Evolutionary conservation across 2,888 invertebrate species (phyloP), one percentile per base, ranked within the genome.

Genomic region (Phragmatobia fuliginosa): DNA sequence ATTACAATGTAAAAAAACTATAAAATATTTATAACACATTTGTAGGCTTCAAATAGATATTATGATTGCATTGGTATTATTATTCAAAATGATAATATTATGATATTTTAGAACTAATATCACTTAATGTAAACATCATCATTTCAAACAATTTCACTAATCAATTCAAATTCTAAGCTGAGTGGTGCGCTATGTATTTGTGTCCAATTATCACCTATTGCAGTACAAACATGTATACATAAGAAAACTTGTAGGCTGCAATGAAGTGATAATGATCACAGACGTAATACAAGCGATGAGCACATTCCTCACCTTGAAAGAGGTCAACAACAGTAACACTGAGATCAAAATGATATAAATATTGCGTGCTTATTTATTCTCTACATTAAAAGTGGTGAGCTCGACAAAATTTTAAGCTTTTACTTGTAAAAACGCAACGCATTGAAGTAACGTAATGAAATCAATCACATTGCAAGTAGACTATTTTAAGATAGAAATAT

Each of bases 261-360:
- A 75, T 78, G 70, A 85, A 81, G 88, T 88, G 90, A 86, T 91
- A 91, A 91, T 89, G 82, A 89, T 86, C 77, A 75, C 73, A 74
- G 75, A 82, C 82, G 83, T 84, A 85, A 87, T 84, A 86, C 84
- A 73, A 83, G 84, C 87, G 85, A 90, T 90, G 90, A 91, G 79
- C 85, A 88, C 85, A 88, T 83, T 73, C 73, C 77, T 91, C 83
- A 90, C 92, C 92, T 92, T 92, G 90, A 82, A 78, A 81, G 85
- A 85, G 90, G 89, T 90, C 89, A 88, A 88, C 87, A 88, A 81
- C 88, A 84, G 83, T 78, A 78, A 73, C 79, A 85, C 84, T 84
- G 77, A 85, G 82, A 81, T 83, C 81, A 82, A 82, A 83, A 85
- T 81, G 79, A 70, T 72, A 77, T 74, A 76, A 78, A 77, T 76